phyloP scores from a whole-genome alignment of 2,113 vertebrate genomes.

The Gopherus evgoodei region DNA sequence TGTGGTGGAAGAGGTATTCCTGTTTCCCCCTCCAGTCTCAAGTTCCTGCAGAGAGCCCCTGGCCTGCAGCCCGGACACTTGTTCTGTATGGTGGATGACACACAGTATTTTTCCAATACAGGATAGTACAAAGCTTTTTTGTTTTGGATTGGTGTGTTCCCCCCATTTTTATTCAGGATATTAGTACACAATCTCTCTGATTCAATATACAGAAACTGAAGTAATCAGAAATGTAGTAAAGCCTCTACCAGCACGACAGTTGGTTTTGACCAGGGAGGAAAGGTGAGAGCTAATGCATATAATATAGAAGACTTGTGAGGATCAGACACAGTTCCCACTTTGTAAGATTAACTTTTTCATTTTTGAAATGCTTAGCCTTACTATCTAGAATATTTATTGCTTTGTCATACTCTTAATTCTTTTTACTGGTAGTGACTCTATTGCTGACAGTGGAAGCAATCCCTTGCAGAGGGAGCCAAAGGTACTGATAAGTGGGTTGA shows the following conservation, averaged over 20 bases:
- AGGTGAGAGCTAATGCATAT: background rate
- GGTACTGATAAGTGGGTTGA: constrained; percentile 39
- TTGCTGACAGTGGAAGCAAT: constrained; percentile 8
- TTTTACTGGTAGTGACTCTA: background rate
- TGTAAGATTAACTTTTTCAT: background rate
- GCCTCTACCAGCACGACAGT: background rate
- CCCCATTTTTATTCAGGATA: too few relatives aligned
- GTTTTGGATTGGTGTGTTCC: too few relatives aligned
- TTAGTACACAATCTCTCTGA: too few relatives aligned
- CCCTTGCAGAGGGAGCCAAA: constrained; percentile 33
- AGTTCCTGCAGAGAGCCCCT: too few relatives aligned
- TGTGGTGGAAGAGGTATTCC: too few relatives aligned
- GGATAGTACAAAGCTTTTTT: too few relatives aligned
- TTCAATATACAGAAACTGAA: too few relatives aligned
- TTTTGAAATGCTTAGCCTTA: constrained; percentile 21
- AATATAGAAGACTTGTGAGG: background rate
- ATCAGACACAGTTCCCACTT: background rate
- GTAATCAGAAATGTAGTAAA: background rate
- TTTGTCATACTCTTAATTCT: constrained; percentile 49
- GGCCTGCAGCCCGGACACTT: too few relatives aligned
- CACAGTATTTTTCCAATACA: too few relatives aligned
- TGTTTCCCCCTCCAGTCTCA: too few relatives aligned
- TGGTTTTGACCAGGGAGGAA: background rate
- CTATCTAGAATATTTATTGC: background rate
- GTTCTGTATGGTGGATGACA: too few relatives aligned